Percentiles rank a stretch among this genome's conserved stretches.
Conservation (phyloP, 2,888 invertebrate species). For the Hypolimnas misippus region DNA sequence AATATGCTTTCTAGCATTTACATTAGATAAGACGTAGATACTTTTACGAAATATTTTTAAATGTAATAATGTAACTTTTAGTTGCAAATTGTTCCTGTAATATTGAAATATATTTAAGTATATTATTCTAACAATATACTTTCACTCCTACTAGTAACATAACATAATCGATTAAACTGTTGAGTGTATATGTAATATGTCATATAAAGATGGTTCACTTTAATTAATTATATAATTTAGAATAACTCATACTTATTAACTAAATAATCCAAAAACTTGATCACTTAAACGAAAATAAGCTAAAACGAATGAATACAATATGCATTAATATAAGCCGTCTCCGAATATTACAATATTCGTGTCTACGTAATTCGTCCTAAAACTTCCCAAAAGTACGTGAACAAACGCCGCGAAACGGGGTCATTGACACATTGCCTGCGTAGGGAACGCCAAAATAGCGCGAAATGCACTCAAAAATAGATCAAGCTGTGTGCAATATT, state of each 20-base stretch:
- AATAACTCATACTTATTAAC: neutral
- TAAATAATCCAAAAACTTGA: neutral
- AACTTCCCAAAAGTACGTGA: slow-evolving; percentile 81
- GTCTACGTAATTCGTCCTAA: slow-evolving; percentile 67
- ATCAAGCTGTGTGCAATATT: slow-evolving; percentile 82
- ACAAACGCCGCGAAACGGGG: slow-evolving; percentile 79
- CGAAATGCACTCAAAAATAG: slow-evolving; percentile 84
- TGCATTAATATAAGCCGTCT: slow-evolving; percentile 6
- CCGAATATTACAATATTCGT: slow-evolving; percentile 31
- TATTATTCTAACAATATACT: no score
- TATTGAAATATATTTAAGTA: neutral
- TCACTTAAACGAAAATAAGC: neutral
- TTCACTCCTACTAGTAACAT: no score
- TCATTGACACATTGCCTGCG: slow-evolving; percentile 79
- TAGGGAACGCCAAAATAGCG: slow-evolving; percentile 84
- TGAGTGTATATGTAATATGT: no score
- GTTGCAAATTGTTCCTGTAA: neutral
- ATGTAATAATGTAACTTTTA: neutral
- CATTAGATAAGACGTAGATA: slow-evolving; percentile 48
- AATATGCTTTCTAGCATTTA: slow-evolving; percentile 57
- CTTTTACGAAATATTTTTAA: slow-evolving; percentile 25
- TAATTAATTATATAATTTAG: neutral
- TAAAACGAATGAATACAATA: slow-evolving; percentile 9
- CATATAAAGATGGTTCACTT: no score
- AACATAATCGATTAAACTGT: no score